Conservation (phyloP, 2,797 vertebrate species). For the Hipposideros larvatus region DNA sequence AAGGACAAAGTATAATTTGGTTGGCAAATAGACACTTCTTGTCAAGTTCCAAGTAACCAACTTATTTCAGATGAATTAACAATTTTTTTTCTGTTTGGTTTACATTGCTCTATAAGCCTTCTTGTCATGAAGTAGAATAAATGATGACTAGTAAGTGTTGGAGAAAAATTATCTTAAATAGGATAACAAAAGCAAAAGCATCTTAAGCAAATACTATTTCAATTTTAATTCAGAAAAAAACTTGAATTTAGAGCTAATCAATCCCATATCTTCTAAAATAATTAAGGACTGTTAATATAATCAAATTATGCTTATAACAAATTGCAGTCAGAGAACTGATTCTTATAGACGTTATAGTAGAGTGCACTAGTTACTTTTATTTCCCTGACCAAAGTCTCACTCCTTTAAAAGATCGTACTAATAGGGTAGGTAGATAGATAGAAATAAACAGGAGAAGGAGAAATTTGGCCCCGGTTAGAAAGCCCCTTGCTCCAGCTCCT, state of each 20-base stretch:
- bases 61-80: not conserved
- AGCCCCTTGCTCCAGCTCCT: no score
- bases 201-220: not conserved
- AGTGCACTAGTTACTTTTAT: not conserved
- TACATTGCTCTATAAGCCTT: not conserved
- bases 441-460: no score
- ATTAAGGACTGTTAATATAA: not conserved
- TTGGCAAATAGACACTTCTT: not conserved
- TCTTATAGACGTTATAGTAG: not conserved
- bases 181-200: conserved; percentile 25
- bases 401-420: not conserved
- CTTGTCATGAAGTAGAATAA: not conserved
- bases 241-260: not conserved
- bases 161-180: not conserved
- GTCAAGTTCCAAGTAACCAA: not conserved
- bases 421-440: no score
- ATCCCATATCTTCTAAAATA: not conserved
- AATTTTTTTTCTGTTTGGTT: not conserved
- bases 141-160: not conserved
- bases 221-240: not conserved
- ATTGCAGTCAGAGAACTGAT: not conserved
- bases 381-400: not conserved
- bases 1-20: not conserved
- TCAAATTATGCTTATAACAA: not conserved
- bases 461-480: no score